Conservation (phyloP, 2,888 invertebrate genomes). For the Lottia scabra region DNA sequence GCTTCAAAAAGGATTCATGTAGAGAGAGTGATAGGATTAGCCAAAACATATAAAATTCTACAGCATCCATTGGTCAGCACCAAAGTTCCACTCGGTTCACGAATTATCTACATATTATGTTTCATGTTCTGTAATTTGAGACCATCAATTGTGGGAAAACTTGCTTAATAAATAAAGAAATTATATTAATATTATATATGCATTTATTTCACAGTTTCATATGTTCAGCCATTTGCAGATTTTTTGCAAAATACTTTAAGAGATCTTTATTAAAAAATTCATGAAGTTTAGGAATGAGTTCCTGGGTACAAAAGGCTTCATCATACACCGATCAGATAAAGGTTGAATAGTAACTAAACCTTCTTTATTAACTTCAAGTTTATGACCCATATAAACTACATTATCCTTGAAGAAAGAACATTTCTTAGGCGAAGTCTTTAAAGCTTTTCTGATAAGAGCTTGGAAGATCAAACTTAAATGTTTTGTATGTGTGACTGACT, state of each 20-base stretch:
- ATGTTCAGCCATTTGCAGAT: too few species aligned
- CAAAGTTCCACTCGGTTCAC: neutral
- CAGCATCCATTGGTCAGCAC: neutral
- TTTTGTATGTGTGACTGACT: neutral
- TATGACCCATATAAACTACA: conserved; percentile 1
- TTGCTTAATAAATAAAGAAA: neutral
- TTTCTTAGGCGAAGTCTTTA: neutral
- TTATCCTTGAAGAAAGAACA: neutral
- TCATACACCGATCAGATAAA: neutral
- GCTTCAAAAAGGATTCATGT: conserved; percentile 21
- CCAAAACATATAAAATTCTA: neutral
- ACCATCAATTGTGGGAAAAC: neutral
- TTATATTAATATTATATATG: too few species aligned
- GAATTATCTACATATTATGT: neutral
- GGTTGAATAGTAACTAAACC: neutral
- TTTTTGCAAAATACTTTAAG: too few species aligned
- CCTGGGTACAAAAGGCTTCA: too few species aligned
- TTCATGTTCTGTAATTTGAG: neutral
- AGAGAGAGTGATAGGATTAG: neutral
- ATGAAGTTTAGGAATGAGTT: too few species aligned
- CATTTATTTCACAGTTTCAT: too few species aligned
- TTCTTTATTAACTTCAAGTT: neutral
- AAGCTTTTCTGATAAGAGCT: neutral
- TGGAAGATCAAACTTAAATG: neutral
- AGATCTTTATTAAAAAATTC: too few species aligned